phyloP scores from a whole-genome alignment of 2,113 vertebrate species.

The Edolisoma coerulescens region DNA sequence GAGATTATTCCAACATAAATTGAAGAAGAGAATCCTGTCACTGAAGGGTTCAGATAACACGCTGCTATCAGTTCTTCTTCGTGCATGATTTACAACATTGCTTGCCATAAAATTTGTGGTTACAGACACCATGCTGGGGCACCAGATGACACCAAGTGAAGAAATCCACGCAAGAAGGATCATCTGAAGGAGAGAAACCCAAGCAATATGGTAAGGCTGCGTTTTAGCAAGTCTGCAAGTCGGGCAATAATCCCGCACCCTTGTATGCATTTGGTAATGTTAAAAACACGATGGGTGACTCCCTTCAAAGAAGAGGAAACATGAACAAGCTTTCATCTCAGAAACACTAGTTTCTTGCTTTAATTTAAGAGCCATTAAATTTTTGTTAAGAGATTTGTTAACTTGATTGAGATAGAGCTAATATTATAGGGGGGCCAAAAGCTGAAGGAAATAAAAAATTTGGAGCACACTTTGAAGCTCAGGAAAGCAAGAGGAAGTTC shows the following conservation, averaged over 20 bases:
- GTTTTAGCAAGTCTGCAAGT: background rate
- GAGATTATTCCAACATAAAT: background rate
- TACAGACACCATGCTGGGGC: conserved; percentile 92
- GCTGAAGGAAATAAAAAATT: background rate
- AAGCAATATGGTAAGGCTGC: background rate
- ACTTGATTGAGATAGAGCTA: background rate
- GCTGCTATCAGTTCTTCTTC: conserved; percentile 73
- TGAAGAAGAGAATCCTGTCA: background rate
- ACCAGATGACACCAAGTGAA: conserved; percentile 95
- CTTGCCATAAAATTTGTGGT: conserved; percentile 95
- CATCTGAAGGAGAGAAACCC: conserved; percentile 70
- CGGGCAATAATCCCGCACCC: background rate
- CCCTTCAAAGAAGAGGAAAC: background rate
- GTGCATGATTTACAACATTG: conserved; percentile 95
- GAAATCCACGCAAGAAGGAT: conserved; percentile 84
- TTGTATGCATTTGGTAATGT: background rate
- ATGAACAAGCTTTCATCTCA: background rate
- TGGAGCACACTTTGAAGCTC: background rate
- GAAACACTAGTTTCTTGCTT: background rate
- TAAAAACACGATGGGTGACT: background rate
- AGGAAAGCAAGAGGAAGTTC: background rate
- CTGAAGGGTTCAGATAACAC: background rate
- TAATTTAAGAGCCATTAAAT: background rate
- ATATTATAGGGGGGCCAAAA: background rate
- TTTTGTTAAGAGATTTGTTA: background rate